Conservation (phyloP, 2,888 invertebrate species). For the Leptinotarsa rubiginosa region DNA sequence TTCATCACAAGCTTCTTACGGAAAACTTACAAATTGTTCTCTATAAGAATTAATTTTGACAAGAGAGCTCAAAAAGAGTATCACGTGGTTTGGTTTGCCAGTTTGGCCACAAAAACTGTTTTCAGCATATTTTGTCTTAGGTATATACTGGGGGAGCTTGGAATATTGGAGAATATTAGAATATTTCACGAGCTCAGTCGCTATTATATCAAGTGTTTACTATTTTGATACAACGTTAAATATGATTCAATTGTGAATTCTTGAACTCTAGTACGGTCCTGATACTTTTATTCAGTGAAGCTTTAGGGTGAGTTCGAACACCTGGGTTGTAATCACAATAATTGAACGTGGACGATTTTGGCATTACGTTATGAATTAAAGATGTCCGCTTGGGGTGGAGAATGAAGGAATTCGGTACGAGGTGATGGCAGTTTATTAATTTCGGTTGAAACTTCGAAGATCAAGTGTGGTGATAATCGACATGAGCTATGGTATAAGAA, state of each 20-base stretch:
- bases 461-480: not conserved
- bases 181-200: too few species aligned
- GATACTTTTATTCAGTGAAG: slow-evolving; percentile 10
- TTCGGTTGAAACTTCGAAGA: not conserved
- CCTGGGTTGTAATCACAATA: slow-evolving; percentile 38
- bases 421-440: slow-evolving; percentile 20
- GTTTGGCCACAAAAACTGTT: too few species aligned
- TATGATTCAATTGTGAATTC: not conserved
- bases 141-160: too few species aligned
- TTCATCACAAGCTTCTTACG: too few species aligned
- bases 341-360: slow-evolving; percentile 30
- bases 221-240: not conserved
- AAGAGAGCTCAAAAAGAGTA: too few species aligned
- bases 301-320: slow-evolving; percentile 34
- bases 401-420: slow-evolving; percentile 1
- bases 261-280: slow-evolving; percentile 7
- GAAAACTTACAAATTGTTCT: too few species aligned
- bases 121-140: too few species aligned
- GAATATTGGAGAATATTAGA: too few species aligned
- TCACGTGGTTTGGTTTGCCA: too few species aligned
- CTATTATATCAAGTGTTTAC: too few species aligned
- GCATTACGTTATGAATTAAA: slow-evolving; percentile 26
- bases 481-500: not conserved
- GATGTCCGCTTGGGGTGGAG: slow-evolving; percentile 26
- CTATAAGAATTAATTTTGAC: too few species aligned